These are phyloP conservation scores for Sarcophaga bullata DNA, from an alignment of 1,140 invertebrate genomes.

Conservation along the genomic window DNA sequence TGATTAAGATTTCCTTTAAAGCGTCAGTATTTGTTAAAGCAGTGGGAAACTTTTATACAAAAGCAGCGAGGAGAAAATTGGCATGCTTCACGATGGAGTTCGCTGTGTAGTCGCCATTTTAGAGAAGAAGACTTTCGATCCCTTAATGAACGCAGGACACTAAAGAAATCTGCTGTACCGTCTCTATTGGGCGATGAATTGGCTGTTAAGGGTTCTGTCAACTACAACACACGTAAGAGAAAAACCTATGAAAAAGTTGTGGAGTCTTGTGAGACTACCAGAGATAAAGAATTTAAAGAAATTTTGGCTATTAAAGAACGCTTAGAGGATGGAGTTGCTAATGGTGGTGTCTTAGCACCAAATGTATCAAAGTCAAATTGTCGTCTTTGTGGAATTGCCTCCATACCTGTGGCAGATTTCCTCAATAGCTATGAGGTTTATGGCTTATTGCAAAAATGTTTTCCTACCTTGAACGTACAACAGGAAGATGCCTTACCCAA, in stretches of 20 bases:
- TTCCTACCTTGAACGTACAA: slow-evolving; percentile 60
- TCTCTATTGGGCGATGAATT: slow-evolving; percentile 42
- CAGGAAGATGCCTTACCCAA: slow-evolving; percentile 60
- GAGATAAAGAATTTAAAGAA: slow-evolving; percentile 27
- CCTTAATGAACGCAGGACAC: slow-evolving; percentile 53
- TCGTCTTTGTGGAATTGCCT: slow-evolving; percentile 53
- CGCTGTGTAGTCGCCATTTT: slow-evolving; percentile 61
- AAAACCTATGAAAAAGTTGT: not conserved
- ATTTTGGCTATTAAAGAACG: not conserved
- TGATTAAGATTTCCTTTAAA: slow-evolving; percentile 58
- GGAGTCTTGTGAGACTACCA: not conserved
- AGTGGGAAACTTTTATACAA: slow-evolving; percentile 57
- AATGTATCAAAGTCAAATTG: slow-evolving; percentile 49
- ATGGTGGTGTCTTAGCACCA: not conserved
- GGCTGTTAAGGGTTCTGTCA: not conserved
- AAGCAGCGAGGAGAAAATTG: slow-evolving; percentile 53
- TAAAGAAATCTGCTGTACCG: slow-evolving; percentile 60
- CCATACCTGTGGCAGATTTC: slow-evolving; percentile 54
- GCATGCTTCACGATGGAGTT: slow-evolving; percentile 62
- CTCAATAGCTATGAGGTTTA: slow-evolving; percentile 59
- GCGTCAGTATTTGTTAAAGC: slow-evolving; percentile 55
- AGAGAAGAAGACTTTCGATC: slow-evolving; percentile 56
- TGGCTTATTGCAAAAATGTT: slow-evolving; percentile 62
- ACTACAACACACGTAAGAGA: too few species aligned
- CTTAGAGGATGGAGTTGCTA: not conserved